Conservation (phyloP, 2,797 vertebrate species). For the Microctenopoma lineatum region DNA sequence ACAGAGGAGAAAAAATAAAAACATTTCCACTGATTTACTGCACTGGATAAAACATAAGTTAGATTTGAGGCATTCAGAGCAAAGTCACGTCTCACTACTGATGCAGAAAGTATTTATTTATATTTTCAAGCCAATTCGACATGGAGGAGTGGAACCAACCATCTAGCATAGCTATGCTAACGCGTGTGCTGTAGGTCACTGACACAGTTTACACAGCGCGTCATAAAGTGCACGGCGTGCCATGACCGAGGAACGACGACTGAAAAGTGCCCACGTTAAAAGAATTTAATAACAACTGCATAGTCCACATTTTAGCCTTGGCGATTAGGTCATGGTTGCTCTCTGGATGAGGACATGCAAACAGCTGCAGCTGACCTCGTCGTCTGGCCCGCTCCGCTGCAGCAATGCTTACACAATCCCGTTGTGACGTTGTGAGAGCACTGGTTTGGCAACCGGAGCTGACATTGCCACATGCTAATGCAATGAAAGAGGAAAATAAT, state of each 20-base stretch:
- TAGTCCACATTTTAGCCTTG: slow-evolving; percentile 34
- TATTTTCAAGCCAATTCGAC: slow-evolving; percentile 32
- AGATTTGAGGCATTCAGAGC: background rate
- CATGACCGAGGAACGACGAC: background rate
- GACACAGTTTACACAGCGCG: slow-evolving; percentile 15
- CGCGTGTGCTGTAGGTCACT: slow-evolving; percentile 10
- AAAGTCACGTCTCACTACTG: slow-evolving; percentile 27
- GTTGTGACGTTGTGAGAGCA: slow-evolving; percentile 37
- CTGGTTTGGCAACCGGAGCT: slow-evolving; percentile 46
- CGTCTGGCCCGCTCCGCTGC: slow-evolving; percentile 42
- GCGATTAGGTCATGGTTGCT: slow-evolving; percentile 64
- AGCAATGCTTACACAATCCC: slow-evolving; percentile 57
- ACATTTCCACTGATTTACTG: background rate
- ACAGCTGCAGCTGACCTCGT: slow-evolving; percentile 72
- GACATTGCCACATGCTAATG: slow-evolving; percentile 46
- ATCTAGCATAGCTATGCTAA: slow-evolving; percentile 10
- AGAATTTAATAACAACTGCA: slow-evolving; percentile 14
- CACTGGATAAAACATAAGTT: background rate
- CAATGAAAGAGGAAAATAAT: slow-evolving; percentile 17
- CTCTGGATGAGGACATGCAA: slow-evolving; percentile 65
- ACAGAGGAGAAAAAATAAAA: background rate
- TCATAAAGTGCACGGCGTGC: background rate
- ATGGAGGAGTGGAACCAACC: slow-evolving; percentile 39
- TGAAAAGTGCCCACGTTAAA: background rate
- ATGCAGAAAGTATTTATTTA: slow-evolving; percentile 25